A percentile compares a stretch with the other conserved stretches of the same genome.
Evolutionary conservation across 2,113 vertebrate species (phyloP).

Genomic region (Todiramphus chloris): DNA sequence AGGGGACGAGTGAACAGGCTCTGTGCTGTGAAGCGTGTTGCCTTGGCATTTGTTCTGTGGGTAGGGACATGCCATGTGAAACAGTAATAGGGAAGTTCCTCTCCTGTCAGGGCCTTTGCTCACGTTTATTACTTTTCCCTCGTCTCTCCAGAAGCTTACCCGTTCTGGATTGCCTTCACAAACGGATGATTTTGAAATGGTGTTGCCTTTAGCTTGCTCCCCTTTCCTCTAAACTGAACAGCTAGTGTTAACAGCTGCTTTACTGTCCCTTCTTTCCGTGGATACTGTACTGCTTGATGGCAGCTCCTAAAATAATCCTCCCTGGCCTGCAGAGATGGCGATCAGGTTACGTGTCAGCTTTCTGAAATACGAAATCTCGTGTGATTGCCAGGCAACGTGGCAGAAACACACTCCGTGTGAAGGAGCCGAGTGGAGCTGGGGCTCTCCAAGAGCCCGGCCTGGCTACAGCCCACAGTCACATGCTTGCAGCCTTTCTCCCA

Average conservation of each 20-base stretch:
- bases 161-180: background rate
- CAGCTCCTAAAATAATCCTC: constrained; percentile 33
- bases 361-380: background rate
- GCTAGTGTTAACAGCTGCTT: constrained; percentile 16
- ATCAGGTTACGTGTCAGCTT: background rate
- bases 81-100: background rate
- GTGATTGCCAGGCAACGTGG: constrained; percentile 35
- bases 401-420: background rate
- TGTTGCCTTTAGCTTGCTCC: background rate
- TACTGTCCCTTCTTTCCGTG: background rate
- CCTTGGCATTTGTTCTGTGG: background rate
- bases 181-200: background rate
- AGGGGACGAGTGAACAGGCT: background rate
- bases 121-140: background rate
- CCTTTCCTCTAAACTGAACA: background rate
- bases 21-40: background rate
- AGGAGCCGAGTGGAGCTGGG: background rate
- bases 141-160: background rate
- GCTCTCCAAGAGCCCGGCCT: background rate
- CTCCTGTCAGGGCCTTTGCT: background rate
- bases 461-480: background rate
- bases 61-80: background rate
- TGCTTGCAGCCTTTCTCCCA: background rate
- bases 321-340: background rate
- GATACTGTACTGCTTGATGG: background rate